These are phyloP conservation scores for Gonocerus acuteangulatus DNA, from an alignment of 2,888 invertebrate species.

Conservation along the genomic window DNA sequence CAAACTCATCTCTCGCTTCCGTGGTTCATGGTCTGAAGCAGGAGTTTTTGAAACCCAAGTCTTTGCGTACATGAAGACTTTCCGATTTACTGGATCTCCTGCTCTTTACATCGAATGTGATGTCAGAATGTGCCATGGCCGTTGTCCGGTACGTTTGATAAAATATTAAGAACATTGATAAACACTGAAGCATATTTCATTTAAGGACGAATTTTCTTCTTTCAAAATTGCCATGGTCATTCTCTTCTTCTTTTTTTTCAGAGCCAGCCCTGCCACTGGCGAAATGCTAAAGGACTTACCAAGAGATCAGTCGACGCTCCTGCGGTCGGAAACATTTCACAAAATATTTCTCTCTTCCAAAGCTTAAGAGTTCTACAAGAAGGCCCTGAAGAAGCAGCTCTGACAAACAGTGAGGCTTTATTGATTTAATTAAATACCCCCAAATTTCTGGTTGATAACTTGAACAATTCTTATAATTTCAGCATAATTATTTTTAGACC, in stretches of 20 bases:
- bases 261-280: slow-evolving; percentile 91
- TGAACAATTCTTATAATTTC: no score
- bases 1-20: slow-evolving; percentile 82
- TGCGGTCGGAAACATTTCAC: slow-evolving; percentile 53
- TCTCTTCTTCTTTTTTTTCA: no score
- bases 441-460: no score
- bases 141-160: slow-evolving; percentile 78
- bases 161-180: no score
- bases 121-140: slow-evolving; percentile 89
- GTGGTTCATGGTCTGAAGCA: slow-evolving; percentile 86
- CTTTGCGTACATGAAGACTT: slow-evolving; percentile 91
- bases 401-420: slow-evolving; percentile 40
- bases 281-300: slow-evolving; percentile 72
- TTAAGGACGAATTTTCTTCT: no score
- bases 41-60: slow-evolving; percentile 89
- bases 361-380: slow-evolving; percentile 80
- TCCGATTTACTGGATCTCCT: slow-evolving; percentile 86
- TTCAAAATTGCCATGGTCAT: no score
- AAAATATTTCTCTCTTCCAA: slow-evolving; percentile 85
- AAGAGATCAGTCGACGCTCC: slow-evolving; percentile 59
- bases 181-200: no score
- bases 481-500: no score
- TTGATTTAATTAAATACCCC: background rate
- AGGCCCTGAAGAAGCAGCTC: slow-evolving; percentile 55
- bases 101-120: slow-evolving; percentile 91